Percentiles rank a stretch among this genome's conserved stretches.
Evolutionary conservation across 2,797 vertebrate species (phyloP).

Genomic region (Microchirus variegatus): DNA sequence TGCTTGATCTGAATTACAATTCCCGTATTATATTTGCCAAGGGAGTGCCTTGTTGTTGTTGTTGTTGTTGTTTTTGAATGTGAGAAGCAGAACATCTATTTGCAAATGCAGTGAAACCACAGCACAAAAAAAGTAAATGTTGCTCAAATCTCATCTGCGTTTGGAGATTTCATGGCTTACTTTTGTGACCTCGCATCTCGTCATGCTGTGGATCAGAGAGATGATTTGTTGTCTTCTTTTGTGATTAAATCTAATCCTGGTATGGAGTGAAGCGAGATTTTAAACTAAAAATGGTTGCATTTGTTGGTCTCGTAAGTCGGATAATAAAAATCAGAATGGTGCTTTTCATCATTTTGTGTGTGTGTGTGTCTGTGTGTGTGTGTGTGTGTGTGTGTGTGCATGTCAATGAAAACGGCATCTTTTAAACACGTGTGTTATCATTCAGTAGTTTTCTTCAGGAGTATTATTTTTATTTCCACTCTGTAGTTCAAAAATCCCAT

Average conservation of each 20-base stretch:
- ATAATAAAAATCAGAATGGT: slow-evolving; percentile 1
- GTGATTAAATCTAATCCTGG: slow-evolving; percentile 12
- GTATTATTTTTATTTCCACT: too few species aligned
- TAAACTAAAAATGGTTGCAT: background rate
- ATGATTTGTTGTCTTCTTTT: slow-evolving; percentile 7
- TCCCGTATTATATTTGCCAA: slow-evolving; percentile 16
- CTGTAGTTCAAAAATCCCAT: too few species aligned
- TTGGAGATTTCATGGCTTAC: slow-evolving; percentile 14
- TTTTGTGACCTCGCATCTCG: slow-evolving; percentile 25
- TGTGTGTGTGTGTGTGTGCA: too few species aligned
- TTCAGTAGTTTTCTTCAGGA: too few species aligned
- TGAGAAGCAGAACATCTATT: slow-evolving; percentile 17
- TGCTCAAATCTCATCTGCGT: slow-evolving; percentile 15
- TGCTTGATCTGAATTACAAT: slow-evolving; percentile 17
- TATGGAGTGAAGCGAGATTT: background rate
- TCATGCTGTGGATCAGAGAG: background rate
- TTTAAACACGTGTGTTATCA: too few species aligned
- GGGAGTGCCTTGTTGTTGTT: slow-evolving; percentile 14
- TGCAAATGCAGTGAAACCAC: background rate
- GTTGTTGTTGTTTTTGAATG: slow-evolving; percentile 27
- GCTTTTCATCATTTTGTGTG: too few species aligned
- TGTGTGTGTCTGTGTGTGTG: too few species aligned
- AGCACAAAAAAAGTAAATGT: background rate
- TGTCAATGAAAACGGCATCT: too few species aligned
- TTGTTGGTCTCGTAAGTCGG: slow-evolving; percentile 1